Conservation (phyloP, 1,140 invertebrate genomes). For the Melitaea cinxia region DNA sequence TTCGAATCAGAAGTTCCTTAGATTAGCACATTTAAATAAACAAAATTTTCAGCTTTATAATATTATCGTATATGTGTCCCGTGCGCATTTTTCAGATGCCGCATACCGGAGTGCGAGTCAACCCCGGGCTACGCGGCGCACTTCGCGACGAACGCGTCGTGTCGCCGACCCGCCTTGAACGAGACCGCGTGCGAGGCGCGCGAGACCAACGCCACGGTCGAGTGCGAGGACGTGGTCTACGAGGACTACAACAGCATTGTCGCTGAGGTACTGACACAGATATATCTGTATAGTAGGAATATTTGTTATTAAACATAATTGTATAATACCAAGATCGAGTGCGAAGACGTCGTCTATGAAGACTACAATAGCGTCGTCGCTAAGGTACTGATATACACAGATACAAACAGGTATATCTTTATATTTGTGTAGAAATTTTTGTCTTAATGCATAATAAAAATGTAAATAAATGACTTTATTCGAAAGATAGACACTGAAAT, state of each 20-base stretch:
- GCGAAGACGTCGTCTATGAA: constrained; percentile 59
- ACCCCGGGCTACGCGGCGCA: constrained; percentile 44
- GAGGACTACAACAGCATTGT: constrained; percentile 69
- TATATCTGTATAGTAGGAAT: neutral
- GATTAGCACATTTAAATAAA: too few relatives aligned
- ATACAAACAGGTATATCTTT: neutral
- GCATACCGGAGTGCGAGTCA: constrained; percentile 58
- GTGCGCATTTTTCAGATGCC: constrained; percentile 62
- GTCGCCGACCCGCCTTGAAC: constrained; percentile 38
- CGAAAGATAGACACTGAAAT: too few relatives aligned
- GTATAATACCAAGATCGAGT: constrained; percentile 45
- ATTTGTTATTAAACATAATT: too few relatives aligned
- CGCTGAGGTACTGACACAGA: constrained; percentile 53
- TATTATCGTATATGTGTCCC: too few relatives aligned
- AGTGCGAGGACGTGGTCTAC: constrained; percentile 57
- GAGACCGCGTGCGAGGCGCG: constrained; percentile 44
- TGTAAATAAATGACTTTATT: too few relatives aligned
- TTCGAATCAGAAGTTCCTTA: too few relatives aligned
- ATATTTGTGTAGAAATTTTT: too few relatives aligned
- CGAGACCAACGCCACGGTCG: constrained; percentile 36
- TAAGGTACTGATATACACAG: constrained; percentile 59
- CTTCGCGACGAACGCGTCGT: constrained; percentile 48
- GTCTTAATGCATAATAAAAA: too few relatives aligned
- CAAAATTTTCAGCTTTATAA: too few relatives aligned
- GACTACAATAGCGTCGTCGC: constrained; percentile 69